Base-by-base conservation (phyloP, 2,797 vertebrate species). In the Tapirus indicus region DNA sequence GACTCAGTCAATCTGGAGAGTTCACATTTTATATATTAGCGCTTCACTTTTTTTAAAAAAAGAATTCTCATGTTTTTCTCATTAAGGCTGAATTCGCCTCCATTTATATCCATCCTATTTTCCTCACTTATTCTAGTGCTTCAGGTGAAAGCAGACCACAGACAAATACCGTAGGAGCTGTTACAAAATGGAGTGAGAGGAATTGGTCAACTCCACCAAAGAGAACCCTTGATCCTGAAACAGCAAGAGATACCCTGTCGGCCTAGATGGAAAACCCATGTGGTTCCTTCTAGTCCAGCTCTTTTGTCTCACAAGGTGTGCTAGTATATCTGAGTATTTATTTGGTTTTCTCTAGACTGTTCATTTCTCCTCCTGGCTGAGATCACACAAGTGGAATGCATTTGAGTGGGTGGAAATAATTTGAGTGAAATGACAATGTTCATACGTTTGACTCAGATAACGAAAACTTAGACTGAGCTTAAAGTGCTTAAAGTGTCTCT, bases 31-130 rank as follows among this genome's bases (percentile, higher is more conserved):
- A 94, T 75, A 49, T 94, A 96, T 96, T 93, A 97, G 94, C 5
- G n/a, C 74, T 87, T 74, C 78, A 78, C 94, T 94, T 68, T 79
- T 93, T 77, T 12, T 12, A 88, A 89, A 71, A 84, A 79, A 92
- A 92, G 60, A 93, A 94, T 86, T 94, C 79, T 97, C 87, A 91
- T 97, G 97, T 96, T 98, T 98, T 98, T 97, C 97, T 97, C 97
- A 97, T 98, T 97, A 97, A 68, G 85, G 77, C 72, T 68, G 82
- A 92, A 75, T 68, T 87, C 68, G 35, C 92, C 64, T 94, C 94
- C 38, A 6, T 91, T 95, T 94, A 75, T 94, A 66, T 94, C 94
- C 80, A 72, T 87, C 72, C 78, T 75, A 6, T 78, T 97, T 96
- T 93, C 74, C 86, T 87, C 52, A 25, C 94, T 89, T 95, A 74